These are phyloP conservation scores for Phataginus tetradactyla DNA, from an alignment of 2,797 vertebrate species.

Conservation along the genomic window DNA sequence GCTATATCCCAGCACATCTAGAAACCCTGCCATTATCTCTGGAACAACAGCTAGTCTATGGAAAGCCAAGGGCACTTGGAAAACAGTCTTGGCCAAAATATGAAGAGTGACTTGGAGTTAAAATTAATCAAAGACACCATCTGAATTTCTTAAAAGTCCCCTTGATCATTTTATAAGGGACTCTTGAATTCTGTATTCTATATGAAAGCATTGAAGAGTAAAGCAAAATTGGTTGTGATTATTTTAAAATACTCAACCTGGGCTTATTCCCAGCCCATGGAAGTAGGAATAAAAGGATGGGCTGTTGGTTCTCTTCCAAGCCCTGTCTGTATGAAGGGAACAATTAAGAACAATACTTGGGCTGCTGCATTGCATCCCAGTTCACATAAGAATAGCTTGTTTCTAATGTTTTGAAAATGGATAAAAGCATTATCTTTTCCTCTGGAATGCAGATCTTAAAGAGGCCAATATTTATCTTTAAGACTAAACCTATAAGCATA, in stretches of 20 bases:
- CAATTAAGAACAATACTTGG: slow-evolving; percentile 61
- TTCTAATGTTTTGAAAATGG: slow-evolving; percentile 61
- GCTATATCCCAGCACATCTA: not conserved
- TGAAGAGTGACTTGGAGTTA: not conserved
- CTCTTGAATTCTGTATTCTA: slow-evolving; percentile 39
- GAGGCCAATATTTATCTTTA: not conserved
- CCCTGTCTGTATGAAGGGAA: slow-evolving; percentile 56
- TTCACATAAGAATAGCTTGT: slow-evolving; percentile 64
- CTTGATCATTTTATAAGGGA: slow-evolving; percentile 52
- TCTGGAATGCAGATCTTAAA: slow-evolving; percentile 35
- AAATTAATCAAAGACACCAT: slow-evolving; percentile 48
- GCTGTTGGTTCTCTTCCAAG: slow-evolving; percentile 67
- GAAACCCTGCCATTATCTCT: not conserved
- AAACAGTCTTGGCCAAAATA: not conserved
- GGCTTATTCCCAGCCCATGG: not conserved
- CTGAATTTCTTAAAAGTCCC: slow-evolving; percentile 47
- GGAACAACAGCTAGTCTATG: not conserved
- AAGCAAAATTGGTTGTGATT: slow-evolving; percentile 55
- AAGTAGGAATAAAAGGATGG: slow-evolving; percentile 55
- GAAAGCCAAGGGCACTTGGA: not conserved
- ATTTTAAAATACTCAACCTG: slow-evolving; percentile 64
- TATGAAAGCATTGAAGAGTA: slow-evolving; percentile 32
- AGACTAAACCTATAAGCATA: not conserved
- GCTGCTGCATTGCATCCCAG: not conserved
- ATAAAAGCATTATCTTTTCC: slow-evolving; percentile 51